Base-by-base conservation (phyloP, 1,140 invertebrate species). In the Scaptodrosophila lebanonensis region DNA sequence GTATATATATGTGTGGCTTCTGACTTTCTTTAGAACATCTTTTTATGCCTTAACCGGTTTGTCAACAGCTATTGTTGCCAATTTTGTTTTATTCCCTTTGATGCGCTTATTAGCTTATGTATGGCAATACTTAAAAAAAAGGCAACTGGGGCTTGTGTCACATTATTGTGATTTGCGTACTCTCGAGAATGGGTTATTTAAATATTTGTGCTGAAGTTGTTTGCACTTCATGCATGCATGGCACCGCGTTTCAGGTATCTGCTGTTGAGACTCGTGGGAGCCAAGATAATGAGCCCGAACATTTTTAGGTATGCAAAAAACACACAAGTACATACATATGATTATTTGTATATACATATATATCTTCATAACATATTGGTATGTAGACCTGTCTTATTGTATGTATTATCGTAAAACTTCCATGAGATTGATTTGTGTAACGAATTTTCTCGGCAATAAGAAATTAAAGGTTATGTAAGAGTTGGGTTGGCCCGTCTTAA, bases 21-120 rank as follows among this genome's bases (percentile, higher is more conserved):
- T 53, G 22, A 22, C 56, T 75, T 77, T 76, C 57, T 75, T 75
- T 56, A 27, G 8, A 54, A 58, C 68, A 50, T n/a, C 29, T 1
- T 25, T 38, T 49, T 18, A 39, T 66, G 42, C 61, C 66, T 61
- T 54, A 39, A 75, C 71, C 61, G 56, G 71, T 75, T 75, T 56
- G 16, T 29, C 38, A 59, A 64, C 43, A 38, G 13, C 51, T 20
- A 30, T 35, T 47, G 27, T 54, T 12, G 44, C 49, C 40, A 54
- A 67, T 67, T 64, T 49, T 50, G 47, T n/a, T 43, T 44, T 30
- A 43, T 45, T 57, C 8, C 25, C 27, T 50, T 45, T 35, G 27
- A 13, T 49, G 11, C 4, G 25, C 44, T 44, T 13, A 20, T 60
- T 60, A 17, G 9, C 33, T 42, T 33, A 22, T 36, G 40, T 48